These are phyloP conservation scores for Lysandra coridon DNA, from an alignment of 2,888 invertebrate genomes.

Conservation along the genomic window DNA sequence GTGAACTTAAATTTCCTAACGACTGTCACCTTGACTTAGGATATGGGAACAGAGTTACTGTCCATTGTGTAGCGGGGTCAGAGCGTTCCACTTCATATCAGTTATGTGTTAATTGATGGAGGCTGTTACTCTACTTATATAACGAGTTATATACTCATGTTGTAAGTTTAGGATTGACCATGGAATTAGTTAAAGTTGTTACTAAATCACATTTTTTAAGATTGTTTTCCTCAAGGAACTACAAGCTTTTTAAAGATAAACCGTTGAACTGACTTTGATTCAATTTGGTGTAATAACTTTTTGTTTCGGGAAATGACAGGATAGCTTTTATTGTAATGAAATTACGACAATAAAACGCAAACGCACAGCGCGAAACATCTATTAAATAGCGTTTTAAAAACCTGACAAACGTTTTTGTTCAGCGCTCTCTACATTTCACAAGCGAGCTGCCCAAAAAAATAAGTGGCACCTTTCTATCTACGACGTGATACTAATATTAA, in stretches of 20 bases:
- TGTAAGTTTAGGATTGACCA: background rate
- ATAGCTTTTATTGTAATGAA: no score
- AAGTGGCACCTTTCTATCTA: background rate
- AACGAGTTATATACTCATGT: background rate
- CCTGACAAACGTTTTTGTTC: background rate
- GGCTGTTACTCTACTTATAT: conserved; percentile 4
- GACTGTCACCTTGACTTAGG: background rate
- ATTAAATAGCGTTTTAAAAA: no score
- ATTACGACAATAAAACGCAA: no score
- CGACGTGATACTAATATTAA: background rate
- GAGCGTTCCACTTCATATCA: conserved; percentile 6
- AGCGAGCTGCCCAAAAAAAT: background rate
- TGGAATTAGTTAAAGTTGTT: background rate
- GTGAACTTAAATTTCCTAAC: background rate
- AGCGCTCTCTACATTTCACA: background rate
- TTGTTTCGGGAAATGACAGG: no score
- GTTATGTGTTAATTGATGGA: conserved; percentile 18
- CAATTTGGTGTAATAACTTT: no score
- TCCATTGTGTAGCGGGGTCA: background rate
- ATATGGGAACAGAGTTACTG: background rate
- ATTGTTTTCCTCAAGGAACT: no score
- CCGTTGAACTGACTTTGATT: no score
- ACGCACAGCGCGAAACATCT: no score
- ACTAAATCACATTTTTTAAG: background rate
- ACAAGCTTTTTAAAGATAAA: no score